Evolutionary conservation across 2,113 vertebrate genomes (phyloP).

Genomic region (Etheostoma cragini): DNA sequence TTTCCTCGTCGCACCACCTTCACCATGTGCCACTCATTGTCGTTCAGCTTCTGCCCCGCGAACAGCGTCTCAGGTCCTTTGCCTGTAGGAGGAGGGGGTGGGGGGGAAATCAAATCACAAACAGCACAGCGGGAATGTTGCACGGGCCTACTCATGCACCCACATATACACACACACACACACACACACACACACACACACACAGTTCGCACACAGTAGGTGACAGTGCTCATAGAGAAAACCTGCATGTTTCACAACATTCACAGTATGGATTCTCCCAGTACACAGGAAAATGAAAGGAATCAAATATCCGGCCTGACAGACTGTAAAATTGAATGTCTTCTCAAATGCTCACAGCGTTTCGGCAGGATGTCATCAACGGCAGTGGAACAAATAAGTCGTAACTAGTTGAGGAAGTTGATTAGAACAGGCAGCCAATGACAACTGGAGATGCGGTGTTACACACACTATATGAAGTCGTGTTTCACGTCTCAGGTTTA

Average conservation of each 20-base stretch:
- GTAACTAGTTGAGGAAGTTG: slow-evolving; percentile 9
- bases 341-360: slow-evolving; percentile 8
- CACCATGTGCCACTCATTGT: slow-evolving; percentile 95
- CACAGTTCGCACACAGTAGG: slow-evolving; percentile 20
- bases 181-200: slow-evolving; percentile 1
- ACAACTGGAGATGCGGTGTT: neutral
- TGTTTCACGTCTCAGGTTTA: slow-evolving; percentile 31
- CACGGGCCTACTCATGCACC: slow-evolving; percentile 19
- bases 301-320: slow-evolving; percentile 38
- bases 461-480: neutral
- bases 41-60: slow-evolving; percentile 94
- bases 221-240: slow-evolving; percentile 59
- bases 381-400: slow-evolving; percentile 14
- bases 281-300: slow-evolving; percentile 25
- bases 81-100: slow-evolving; percentile 79
- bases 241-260: slow-evolving; percentile 62
- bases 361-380: slow-evolving; percentile 17
- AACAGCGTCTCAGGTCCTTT: slow-evolving; percentile 93
- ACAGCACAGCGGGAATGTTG: slow-evolving; percentile 27
- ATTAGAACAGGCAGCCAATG: slow-evolving; percentile 26
- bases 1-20: slow-evolving; percentile 90
- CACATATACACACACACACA: neutral
- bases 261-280: slow-evolving; percentile 13
- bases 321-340: slow-evolving; percentile 41
- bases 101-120: slow-evolving; percentile 64